Evolutionary conservation across 2,888 invertebrate species (phyloP), one percentile per base, ranked within the genome.

Genomic region (Pteria penguin): DNA sequence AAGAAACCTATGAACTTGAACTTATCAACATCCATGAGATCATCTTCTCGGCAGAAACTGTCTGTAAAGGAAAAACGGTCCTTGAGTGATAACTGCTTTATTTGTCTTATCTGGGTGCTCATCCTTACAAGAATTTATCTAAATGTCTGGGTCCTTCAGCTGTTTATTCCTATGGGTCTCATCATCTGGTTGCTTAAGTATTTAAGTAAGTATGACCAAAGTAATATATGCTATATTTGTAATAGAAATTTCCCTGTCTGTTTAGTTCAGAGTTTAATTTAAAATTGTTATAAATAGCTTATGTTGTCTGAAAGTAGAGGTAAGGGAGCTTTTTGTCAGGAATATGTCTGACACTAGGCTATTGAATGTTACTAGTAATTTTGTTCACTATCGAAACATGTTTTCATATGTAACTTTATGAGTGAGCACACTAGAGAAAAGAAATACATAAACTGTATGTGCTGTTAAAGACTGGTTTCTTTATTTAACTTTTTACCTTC

Each of bases 101-200:
- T 91, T 65, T 88, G 85, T 24, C 81, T 97, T 14, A 93, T 97
- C 83, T 97, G 96, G 93, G 96, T 95, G 1, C 97, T 97, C 86
- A 93, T 95, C 5, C 94, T 96, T 69, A 96, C 97, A 93, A 94
- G 97, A 33, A 93, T 97, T 22, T 97, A 97, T 95, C 96, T 96
- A 86, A 95, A 97, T 88, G 94, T 96, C 68, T 96, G 97, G 96
- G 93, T 97, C 75, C 92, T 96, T 81, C 95, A 96, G 5, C 94
- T 97, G 29, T 93, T 96, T 14, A 78, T 91, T 68, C 94, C 96
- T 1, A 94, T 97, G 83, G 97, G 97, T 5, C 93, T 97, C 72
- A 93, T 94, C 0, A 95, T 96, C 83, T 95, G 96, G 90, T 61
- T 88, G 11, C 87, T 96, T 18, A 94, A 94, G 83, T 89, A 92